phyloP scores from a whole-genome alignment of 2,113 vertebrate species.

The Poeciliopsis turrubarensis region DNA sequence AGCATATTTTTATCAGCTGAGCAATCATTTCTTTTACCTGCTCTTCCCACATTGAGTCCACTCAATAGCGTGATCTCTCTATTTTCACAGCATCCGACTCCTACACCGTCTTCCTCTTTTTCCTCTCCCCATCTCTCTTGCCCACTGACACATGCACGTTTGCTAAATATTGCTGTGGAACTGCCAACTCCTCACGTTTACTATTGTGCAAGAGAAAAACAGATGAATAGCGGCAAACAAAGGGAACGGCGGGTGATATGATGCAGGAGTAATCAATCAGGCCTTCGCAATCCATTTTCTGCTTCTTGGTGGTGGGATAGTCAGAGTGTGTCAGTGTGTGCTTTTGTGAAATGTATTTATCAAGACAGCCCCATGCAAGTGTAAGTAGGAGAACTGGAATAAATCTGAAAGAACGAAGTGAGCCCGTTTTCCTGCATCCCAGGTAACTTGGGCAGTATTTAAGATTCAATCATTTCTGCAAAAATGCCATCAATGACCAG shows the following conservation, averaged over 20 bases:
- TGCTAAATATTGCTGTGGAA: constrained; percentile 60
- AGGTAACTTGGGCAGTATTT: constrained; percentile 15
- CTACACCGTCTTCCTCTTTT: constrained; percentile 44
- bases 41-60: constrained; percentile 60
- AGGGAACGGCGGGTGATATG: constrained; percentile 56
- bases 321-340: constrained; percentile 39
- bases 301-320: constrained; percentile 57
- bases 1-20: constrained; percentile 48
- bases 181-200: constrained; percentile 61
- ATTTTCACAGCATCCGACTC: constrained; percentile 51
- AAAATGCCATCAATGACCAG: constrained; percentile 8
- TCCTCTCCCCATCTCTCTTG: constrained; percentile 46
- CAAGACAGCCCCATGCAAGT: constrained; percentile 12
- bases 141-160: constrained; percentile 50
- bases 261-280: constrained; percentile 65
- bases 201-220: constrained; percentile 22
- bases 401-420: constrained; percentile 14
- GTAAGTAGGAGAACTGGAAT: constrained; percentile 7
- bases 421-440: constrained; percentile 18
- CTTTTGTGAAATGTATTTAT: constrained; percentile 37
- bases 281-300: constrained; percentile 62
- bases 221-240: constrained; percentile 66
- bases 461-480: constrained; percentile 37
- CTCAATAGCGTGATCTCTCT: constrained; percentile 48
- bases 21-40: constrained; percentile 55